These are phyloP conservation scores for Ptiloglossa arizonensis DNA, from an alignment of 1,140 invertebrate species.

Conservation along the genomic window DNA sequence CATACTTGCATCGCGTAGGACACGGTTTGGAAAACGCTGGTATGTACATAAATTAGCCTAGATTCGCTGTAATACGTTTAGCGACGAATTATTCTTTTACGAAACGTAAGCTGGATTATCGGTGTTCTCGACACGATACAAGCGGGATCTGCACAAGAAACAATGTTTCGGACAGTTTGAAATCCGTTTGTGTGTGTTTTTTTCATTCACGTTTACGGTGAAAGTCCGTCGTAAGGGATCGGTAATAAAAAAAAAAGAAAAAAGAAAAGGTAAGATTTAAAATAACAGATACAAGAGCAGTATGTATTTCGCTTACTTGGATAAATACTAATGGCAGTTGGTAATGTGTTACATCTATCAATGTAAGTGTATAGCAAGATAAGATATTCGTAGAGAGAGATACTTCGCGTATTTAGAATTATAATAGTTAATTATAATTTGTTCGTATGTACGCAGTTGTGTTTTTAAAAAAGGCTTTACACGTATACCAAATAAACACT, in stretches of 20 bases:
- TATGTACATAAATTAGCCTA: not conserved
- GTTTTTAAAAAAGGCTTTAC: constrained; percentile 49
- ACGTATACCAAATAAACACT: constrained; percentile 46
- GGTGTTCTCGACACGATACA: constrained; percentile 8
- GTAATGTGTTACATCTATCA: constrained; percentile 32
- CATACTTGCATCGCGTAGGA: not conserved
- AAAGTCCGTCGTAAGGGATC: constrained; percentile 26
- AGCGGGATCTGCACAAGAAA: not conserved
- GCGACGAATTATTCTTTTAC: not conserved
- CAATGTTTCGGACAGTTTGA: not conserved
- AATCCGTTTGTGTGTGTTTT: not conserved
- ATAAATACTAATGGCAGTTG: constrained; percentile 40
- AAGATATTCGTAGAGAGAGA: constrained; percentile 19
- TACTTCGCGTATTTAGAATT: constrained; percentile 33
- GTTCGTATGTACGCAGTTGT: constrained; percentile 34
- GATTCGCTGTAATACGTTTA: not conserved
- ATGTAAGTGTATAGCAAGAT: constrained; percentile 35
- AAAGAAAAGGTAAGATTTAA: constrained; percentile 27
- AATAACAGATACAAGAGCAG: constrained; percentile 14
- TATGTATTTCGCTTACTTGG: constrained; percentile 36
- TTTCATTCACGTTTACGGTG: constrained; percentile 3
- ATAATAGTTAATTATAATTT: constrained; percentile 31
- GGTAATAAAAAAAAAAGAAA: not conserved
- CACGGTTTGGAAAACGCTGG: constrained; percentile 19
- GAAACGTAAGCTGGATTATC: constrained; percentile 9